Base-by-base conservation (phyloP, 2,113 vertebrate species). In the Camelus bactrianus region DNA sequence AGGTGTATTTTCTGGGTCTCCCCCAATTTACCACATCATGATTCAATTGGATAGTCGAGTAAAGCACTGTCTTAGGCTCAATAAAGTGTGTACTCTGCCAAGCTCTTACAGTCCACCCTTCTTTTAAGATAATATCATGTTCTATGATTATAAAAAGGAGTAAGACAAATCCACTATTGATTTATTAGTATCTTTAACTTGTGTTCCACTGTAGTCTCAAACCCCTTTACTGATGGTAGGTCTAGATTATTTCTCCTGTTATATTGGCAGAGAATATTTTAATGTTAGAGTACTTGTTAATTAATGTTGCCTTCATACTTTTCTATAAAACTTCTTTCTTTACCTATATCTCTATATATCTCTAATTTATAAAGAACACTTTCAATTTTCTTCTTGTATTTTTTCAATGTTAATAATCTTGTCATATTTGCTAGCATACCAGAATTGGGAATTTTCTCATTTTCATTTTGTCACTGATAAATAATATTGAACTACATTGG, bases 391-490 rank as follows among this genome's bases (percentile, higher is more conserved):
- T 80, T 65, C 65, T 56, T 89, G 5, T 62, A 62, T 83, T 92
- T 67, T 86, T 56, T 89, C 83, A 72, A 72, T 72, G 6, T 65
- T 83, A 77, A 81, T 69, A 85, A 91, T 93, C 35, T 94, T 97
- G 65, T 96, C 70, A 26, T 89, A 89, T 93, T 96, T 73, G 11
- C 46, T 73, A 12, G 83, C 58, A 77, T 89, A 88, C 13, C 22
- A 77, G 52, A 79, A 91, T 52, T 96, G 81, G 95, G 67, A 86
- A 79, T 82, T 97, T 82, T 73, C 46, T 77, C 22, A 69, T 46
- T 97, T 95, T 35, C 26, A 79, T 96, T 96, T 97, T 73, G 50
- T 85, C 38, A 93, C 54, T 83, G 20, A 76, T 91, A 89, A 76
- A 38, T 38, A 84, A 97, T 94, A 65, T 4, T 82, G 60, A 93